Conservation (phyloP, 1,140 invertebrate genomes). For the Papilio dardanus region DNA sequence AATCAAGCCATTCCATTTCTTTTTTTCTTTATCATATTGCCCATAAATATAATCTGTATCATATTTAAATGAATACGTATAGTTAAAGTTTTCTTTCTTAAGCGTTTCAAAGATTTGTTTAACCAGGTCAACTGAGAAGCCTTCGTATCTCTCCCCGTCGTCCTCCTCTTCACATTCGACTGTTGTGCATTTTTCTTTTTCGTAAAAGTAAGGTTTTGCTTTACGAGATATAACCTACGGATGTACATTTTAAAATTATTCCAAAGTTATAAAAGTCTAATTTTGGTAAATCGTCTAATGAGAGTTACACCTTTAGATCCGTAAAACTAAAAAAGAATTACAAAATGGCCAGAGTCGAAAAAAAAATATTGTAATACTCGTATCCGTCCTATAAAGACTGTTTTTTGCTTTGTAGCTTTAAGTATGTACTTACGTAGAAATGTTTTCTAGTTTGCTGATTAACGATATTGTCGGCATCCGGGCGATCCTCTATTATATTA, state of each 20-base stretch:
- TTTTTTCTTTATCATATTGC: constrained; percentile 85
- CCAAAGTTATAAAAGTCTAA: neutral
- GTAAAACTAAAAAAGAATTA: neutral
- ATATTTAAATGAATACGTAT: constrained; percentile 63
- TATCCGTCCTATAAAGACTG: neutral
- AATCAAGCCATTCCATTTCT: constrained; percentile 94
- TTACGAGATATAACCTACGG: constrained; percentile 66
- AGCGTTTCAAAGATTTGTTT: constrained; percentile 86
- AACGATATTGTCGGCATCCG: constrained; percentile 40
- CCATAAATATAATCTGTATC: constrained; percentile 85
- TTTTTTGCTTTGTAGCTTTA: neutral
- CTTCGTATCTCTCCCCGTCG: constrained; percentile 86
- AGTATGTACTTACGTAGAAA: constrained; percentile 63
- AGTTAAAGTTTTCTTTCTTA: constrained; percentile 76
- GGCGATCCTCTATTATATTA: constrained; percentile 52
- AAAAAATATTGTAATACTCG: neutral
- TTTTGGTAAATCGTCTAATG: neutral
- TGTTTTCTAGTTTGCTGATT: constrained; percentile 63
- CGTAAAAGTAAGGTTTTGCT: constrained; percentile 69
- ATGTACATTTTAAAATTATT: constrained; percentile 8
- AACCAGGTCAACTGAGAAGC: constrained; percentile 91
- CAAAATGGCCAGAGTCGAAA: neutral
- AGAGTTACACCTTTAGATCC: neutral
- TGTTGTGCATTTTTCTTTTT: constrained; percentile 58
- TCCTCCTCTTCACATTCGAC: constrained; percentile 59